Evolutionary conservation across 1,140 invertebrate genomes (phyloP), one percentile per base, ranked within the genome.

Genomic region (Dendroctonus ponderosae): DNA sequence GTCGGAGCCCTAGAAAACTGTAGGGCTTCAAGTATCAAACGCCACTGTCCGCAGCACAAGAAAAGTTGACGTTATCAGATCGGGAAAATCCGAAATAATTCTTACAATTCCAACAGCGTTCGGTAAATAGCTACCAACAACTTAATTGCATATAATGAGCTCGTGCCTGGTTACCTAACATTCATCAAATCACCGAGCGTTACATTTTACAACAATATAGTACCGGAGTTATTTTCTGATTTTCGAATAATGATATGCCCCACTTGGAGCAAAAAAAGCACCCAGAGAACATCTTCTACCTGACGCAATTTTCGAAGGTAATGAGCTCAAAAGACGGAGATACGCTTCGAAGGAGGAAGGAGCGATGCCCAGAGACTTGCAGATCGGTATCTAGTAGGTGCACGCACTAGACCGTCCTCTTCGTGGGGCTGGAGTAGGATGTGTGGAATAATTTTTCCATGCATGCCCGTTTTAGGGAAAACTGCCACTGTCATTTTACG

Each of bases 401-500:
- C 43, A 46, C 43, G 43, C 43, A 26, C 26, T 26, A 26, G 26
- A 26, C 26, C 26, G 26, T 26, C 26, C 26, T 26, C 26, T 26
- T 2, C 26, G 26, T 26, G 52, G 50, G 52, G 26, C 52, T 14
- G 7, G n/a, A 12, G 7, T 26, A 54, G 52, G 52, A 54, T 54
- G 37, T 54, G 37, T 54, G 52, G 52, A 54, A 54, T 54, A 54
- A 54, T 54, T 54, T 38, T 54, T 54, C 52, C 40, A 54, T 54
- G 52, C 9, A n/a, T 54, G 52, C 52, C 8, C 40, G 9, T 11
- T 14, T n/a, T 37, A 37, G 26, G 37, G 14, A 54, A 54, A 54
- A 54, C 26, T 54, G 52, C 38, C 40, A 39, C 39, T 39, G 52
- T 54, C 52, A 54, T 54, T 39, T 54, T 54, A 54, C 7, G 15